Evolutionary conservation across 2,888 invertebrate genomes (phyloP).

Genomic region (Epicampocera succincta): DNA sequence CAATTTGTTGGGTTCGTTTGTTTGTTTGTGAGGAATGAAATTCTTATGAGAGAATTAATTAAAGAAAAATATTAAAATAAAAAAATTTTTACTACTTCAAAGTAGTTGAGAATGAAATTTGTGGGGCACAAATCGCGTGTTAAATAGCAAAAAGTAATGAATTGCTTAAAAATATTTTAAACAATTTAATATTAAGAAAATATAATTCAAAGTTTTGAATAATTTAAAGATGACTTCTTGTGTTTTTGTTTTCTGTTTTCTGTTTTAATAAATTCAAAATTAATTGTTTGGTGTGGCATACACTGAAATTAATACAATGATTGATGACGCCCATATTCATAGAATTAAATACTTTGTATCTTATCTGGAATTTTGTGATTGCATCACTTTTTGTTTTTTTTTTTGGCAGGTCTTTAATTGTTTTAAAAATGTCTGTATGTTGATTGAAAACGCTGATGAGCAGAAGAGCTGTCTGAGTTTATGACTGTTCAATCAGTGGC

Average conservation of each 20-base stretch:
- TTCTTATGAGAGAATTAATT: constrained; percentile 32
- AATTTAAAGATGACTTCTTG: constrained; percentile 33
- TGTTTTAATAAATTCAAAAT: constrained; percentile 36
- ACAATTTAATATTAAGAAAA: too few relatives aligned
- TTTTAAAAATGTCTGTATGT: not conserved
- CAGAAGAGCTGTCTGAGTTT: not conserved
- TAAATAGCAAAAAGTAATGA: constrained; percentile 2
- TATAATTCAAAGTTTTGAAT: constrained; percentile 14
- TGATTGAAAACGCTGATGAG: not conserved
- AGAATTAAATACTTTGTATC: too few relatives aligned
- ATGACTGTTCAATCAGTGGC: too few relatives aligned
- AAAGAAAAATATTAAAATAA: not conserved
- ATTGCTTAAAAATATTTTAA: constrained; percentile 25
- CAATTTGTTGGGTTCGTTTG: not conserved
- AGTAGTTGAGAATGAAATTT: constrained; percentile 41
- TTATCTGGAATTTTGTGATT: not conserved
- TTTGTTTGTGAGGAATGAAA: constrained; percentile 29
- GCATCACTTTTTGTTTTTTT: not conserved
- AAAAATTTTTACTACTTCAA: constrained; percentile 20
- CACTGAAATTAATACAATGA: not conserved
- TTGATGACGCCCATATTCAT: constrained; percentile 10
- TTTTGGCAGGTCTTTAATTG: not conserved
- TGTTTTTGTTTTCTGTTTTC: constrained; percentile 8
- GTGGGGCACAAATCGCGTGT: constrained; percentile 39
- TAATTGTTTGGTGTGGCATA: constrained; percentile 22